Base-by-base conservation (phyloP, 1,140 invertebrate genomes). In the Stegodyphus mimosarum region DNA sequence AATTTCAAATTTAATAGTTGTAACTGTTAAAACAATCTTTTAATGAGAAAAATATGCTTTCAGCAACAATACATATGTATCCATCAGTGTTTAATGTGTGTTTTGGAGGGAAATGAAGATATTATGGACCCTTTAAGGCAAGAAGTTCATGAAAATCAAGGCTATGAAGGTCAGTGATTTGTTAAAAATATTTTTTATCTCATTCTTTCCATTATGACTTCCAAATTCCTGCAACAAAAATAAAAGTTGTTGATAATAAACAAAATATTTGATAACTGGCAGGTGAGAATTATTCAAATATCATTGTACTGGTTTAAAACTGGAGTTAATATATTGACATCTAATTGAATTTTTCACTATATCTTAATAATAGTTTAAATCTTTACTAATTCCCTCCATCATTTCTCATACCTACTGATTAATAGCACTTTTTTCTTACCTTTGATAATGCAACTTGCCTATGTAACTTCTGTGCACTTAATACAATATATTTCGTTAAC, bases 61-160 rank as follows among this genome's bases (percentile, higher is more conserved):
- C 89, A 98, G 92, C 96, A 98, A 92, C 97, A 98, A 90, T 98
- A 98, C 89, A 98, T 98, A 89, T 98, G 96, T 90, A 97, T 98
- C 88, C 96, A 98, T 91, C 96, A 98, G 91, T 99, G 97, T 91
- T 91, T 99, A 64, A 91, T 98, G 87, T 96, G 96, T 88, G 97
- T 98, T 50, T 91, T 99, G 13, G 96, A 99, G 91, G 97, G 96
- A 15, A 95, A 95, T 89, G 96, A 98, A 90, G 94, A 94, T 67
- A 83, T 6, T 91, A 70, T 87, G 53, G 87, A 88, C 53, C 75
- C 86, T 5, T 71, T 87, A 10, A 18, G 88, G 69, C 86, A 94
- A 88, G 95, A 96, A 91, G 95, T 96, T 88, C 95, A 96, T 91
- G 95, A 96, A 89, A 97, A 98, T 92, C 95, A 96, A 89, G 96